Base-by-base conservation (phyloP, 2,888 invertebrate genomes). In the Dicycla oo region DNA sequence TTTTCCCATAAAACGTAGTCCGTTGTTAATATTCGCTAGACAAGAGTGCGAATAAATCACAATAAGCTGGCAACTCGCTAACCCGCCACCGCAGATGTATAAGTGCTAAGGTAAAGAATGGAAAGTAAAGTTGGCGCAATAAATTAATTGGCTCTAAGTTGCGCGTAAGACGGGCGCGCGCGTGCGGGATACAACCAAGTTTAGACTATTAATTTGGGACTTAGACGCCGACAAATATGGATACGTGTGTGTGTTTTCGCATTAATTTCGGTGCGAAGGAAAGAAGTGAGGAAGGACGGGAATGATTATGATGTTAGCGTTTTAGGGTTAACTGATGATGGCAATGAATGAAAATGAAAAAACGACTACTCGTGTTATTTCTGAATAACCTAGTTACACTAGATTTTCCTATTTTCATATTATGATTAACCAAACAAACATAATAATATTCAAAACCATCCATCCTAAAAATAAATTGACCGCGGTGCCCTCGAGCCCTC, bases 61-160 rank as follows among this genome's bases (percentile, higher is more conserved):
- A 85, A 85, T 85, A 78, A 82, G 66, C 84, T 89, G 87, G 92
- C 89, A 91, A 89, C 92, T 87, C 87, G 75, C 73, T 85, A 85
- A 81, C 86, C 85, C 87, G 72, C 75, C 82, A 84, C 85, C 82
- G 82, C 88, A 88, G 86, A 88, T 88, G 89, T 91, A 90, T 93
- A 94, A 94, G 94, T 91, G 91, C 90, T 91, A 92, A 93, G 91
- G 94, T 92, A 95, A 95, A 94, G 94, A 95, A 95, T 93, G 92
- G 91, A 94, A 94, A 94, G 93, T 94, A 94, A 95, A 95, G 94
- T 95, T 95, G 83, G 90, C 84, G 92, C 92, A 93, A 95, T 95
- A 96, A 95, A 95, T 96, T 95, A 95, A 95, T 96, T 94, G 94
- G 89, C 89, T 92, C 93, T 93, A 94, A 95, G 94, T 94, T 93